Percentiles rank a stretch among this genome's conserved stretches.
Conservation (phyloP, 2,113 vertebrate species). For the Chaenogobius annularis region DNA sequence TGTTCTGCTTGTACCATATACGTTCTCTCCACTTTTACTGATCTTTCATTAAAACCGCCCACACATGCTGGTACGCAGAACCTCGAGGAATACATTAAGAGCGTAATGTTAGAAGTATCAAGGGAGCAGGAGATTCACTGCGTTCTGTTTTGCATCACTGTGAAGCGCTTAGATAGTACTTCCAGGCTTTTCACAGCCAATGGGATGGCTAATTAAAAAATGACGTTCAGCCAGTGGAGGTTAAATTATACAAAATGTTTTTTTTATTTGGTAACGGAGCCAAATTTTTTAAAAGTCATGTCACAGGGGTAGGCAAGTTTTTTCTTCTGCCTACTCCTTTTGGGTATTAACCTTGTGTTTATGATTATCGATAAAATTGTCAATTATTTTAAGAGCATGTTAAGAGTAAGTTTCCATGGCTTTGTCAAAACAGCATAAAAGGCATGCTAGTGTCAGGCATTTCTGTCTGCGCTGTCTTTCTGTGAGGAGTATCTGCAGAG, state of each 20-base stretch:
- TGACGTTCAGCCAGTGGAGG: background rate
- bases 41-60: conserved; percentile 55
- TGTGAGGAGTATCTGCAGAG: too few species aligned
- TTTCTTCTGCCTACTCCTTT: too few species aligned
- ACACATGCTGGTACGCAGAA: conserved; percentile 18
- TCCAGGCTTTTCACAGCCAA: conserved; percentile 2
- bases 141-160: conserved; percentile 18
- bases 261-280: too few species aligned
- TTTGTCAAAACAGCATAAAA: too few species aligned
- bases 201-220: conserved; percentile 27
- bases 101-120: conserved; percentile 25
- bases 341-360: too few species aligned
- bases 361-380: too few species aligned
- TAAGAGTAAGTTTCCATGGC: too few species aligned
- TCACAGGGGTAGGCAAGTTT: too few species aligned
- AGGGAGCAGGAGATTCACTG: conserved; percentile 21
- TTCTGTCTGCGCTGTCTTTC: too few species aligned
- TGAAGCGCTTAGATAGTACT: conserved; percentile 32
- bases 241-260: background rate
- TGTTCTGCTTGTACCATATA: conserved; percentile 23
- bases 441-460: too few species aligned
- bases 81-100: conserved; percentile 24
- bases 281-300: too few species aligned
- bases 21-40: conserved; percentile 21
- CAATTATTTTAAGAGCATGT: too few species aligned